Evolutionary conservation across 2,888 invertebrate genomes (phyloP).

Genomic region (Macrophya alboannulata): DNA sequence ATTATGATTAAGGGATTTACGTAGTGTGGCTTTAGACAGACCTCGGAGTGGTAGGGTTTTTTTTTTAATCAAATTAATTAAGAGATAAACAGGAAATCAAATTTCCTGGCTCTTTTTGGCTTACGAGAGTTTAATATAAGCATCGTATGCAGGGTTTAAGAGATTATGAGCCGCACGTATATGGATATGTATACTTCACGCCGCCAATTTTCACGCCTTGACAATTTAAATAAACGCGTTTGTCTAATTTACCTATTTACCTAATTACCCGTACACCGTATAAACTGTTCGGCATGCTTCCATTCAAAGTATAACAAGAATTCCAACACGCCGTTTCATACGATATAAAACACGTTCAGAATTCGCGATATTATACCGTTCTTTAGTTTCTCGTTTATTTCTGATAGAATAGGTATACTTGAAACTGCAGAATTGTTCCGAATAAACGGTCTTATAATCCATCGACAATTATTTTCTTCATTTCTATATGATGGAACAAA

Average conservation of each 20-base stretch:
- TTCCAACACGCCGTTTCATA: neutral
- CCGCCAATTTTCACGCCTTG: conserved; percentile 45
- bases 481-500: neutral
- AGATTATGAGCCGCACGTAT: neutral
- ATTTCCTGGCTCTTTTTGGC: neutral
- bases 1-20: neutral
- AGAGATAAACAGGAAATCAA: neutral
- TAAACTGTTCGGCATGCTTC: neutral
- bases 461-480: neutral
- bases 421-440: neutral
- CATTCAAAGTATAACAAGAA: neutral
- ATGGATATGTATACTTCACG: neutral
- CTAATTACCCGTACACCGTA: conserved; percentile 1
- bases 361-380: neutral
- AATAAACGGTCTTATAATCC: too few species aligned
- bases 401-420: too few species aligned
- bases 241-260: conserved; percentile 47
- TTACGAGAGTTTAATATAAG: neutral
- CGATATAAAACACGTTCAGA: neutral
- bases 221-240: conserved; percentile 46
- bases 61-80: neutral
- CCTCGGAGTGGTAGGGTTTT: neutral
- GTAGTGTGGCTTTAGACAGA: neutral
- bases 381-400: too few species aligned
- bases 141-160: neutral